Evolutionary conservation across 2,113 vertebrate species (phyloP), one percentile per base, ranked within the genome.

Genomic region (Phaethon lepturus): DNA sequence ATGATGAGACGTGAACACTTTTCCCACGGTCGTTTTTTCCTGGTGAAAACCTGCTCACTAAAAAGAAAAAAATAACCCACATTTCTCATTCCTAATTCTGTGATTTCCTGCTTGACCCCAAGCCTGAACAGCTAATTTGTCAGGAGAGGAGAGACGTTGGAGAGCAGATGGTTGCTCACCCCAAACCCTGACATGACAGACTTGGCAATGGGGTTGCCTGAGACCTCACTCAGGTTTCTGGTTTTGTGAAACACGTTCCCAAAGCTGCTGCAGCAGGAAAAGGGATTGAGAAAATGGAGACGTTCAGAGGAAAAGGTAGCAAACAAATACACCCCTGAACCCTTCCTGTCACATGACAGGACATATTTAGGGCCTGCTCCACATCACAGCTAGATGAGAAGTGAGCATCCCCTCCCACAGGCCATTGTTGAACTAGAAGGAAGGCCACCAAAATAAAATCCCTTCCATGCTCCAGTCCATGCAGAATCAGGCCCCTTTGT

Each of bases 151-250:
- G 47, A 74, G 33, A 53, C 15, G 16, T 0, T 49, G 24, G 60
- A 13, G 18, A 56, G 24, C 64, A 59, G 53, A 22, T 42, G 52
- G 10, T 13, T 47, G 69, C 71, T 86, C 59, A 50, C 24, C 31
- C 53, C 20, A 3, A 28, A 13, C 11, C 47, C 74, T 26, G 75
- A 7, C 2, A 0, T 0, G 3, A 17, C 23, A 31, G 31, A 13
- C 24, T 79, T 63, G 40, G 56, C 58, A 25, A 3, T 5, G 81
- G 58, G 52, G 28, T 77, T 42, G 64, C 40, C 47, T 25, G 8
- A 44, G 44, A 64, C 9, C 25, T 77, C 11, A 4, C 53, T 4
- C 17, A 31, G 26, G 44, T 19, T 80, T 79, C 24, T 52, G 63
- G 5, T 11, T 44, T 64, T 40, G 38, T 82, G 66, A 35, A n/a